A percentile compares a stretch with the other conserved stretches of the same genome.
Conservation (phyloP, 2,797 vertebrate species). For the Phataginus tetradactyla region DNA sequence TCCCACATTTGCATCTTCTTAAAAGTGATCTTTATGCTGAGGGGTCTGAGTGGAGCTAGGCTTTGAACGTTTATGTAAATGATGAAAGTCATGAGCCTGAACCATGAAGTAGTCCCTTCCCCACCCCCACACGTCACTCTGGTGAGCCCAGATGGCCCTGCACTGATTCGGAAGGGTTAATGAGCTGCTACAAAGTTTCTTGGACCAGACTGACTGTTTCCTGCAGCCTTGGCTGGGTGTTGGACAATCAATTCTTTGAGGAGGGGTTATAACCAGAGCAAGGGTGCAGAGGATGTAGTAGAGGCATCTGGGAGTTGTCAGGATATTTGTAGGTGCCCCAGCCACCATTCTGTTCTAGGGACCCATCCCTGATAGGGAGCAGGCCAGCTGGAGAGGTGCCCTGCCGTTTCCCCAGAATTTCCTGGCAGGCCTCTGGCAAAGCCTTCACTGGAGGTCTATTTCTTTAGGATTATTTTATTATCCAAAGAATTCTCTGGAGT, state of each 20-base stretch:
- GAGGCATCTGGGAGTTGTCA: not conserved
- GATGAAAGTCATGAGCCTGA: not conserved
- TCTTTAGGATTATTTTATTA: not conserved
- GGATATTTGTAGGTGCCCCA: not conserved
- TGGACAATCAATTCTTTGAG: not conserved
- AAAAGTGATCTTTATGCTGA: not conserved
- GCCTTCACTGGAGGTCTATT: not conserved
- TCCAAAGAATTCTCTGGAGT: not conserved
- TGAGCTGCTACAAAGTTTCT: slow-evolving; percentile 29
- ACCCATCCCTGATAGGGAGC: not conserved
- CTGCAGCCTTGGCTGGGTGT: slow-evolving; percentile 5
- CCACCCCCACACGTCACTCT: not conserved
- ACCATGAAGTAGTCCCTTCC: not conserved
- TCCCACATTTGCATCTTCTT: not conserved
- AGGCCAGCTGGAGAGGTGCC: not conserved
- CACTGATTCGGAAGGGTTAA: slow-evolving; percentile 37
- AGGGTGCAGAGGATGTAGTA: not conserved
- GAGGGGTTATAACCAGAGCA: not conserved
- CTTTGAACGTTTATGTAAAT: slow-evolving; percentile 7
- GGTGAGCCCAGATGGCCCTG: not conserved
- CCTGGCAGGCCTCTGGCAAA: not conserved
- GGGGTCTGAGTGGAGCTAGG: not conserved
- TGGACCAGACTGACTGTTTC: slow-evolving; percentile 15
- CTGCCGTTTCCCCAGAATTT: slow-evolving; percentile 39
- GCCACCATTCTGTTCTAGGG: not conserved